A percentile compares a stretch with the other conserved stretches of the same genome.
Conservation (phyloP, 2,888 invertebrate species). For the Osmoderma eremita region DNA sequence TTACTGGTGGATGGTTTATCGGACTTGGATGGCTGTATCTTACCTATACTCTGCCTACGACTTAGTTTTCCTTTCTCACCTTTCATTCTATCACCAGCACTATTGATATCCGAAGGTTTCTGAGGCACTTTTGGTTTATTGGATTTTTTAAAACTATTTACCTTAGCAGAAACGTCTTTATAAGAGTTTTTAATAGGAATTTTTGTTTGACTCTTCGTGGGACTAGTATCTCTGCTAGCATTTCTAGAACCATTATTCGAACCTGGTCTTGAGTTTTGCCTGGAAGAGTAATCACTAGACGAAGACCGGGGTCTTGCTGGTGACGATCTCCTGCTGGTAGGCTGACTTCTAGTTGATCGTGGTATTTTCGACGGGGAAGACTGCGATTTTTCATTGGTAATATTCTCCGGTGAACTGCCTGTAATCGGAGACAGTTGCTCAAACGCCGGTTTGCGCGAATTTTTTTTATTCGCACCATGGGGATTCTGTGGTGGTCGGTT, state of each 20-base stretch:
- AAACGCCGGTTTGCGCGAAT: conserved; percentile 53
- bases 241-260: conserved; percentile 48
- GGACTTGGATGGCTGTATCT: conserved; percentile 38
- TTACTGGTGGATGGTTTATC: conserved; percentile 22
- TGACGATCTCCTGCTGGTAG: conserved; percentile 50
- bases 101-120: conserved; percentile 57
- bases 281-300: conserved; percentile 56
- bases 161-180: conserved; percentile 61
- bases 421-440: conserved; percentile 59
- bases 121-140: conserved; percentile 62
- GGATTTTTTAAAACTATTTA: conserved; percentile 56
- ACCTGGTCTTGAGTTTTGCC: conserved; percentile 51
- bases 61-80: conserved; percentile 43
- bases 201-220: conserved; percentile 53
- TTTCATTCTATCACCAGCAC: conserved; percentile 40
- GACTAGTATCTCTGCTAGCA: conserved; percentile 58
- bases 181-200: conserved; percentile 55
- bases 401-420: conserved; percentile 61
- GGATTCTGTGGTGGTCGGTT: conserved; percentile 55
- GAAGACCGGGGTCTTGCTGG: conserved; percentile 45
- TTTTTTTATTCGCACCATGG: conserved; percentile 30
- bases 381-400: conserved; percentile 47
- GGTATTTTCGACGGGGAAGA: conserved; percentile 61
- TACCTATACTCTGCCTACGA: conserved; percentile 53
- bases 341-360: conserved; percentile 48